Evolutionary conservation across 2,797 vertebrate species (phyloP).

Genomic region (Xenopus petersii): DNA sequence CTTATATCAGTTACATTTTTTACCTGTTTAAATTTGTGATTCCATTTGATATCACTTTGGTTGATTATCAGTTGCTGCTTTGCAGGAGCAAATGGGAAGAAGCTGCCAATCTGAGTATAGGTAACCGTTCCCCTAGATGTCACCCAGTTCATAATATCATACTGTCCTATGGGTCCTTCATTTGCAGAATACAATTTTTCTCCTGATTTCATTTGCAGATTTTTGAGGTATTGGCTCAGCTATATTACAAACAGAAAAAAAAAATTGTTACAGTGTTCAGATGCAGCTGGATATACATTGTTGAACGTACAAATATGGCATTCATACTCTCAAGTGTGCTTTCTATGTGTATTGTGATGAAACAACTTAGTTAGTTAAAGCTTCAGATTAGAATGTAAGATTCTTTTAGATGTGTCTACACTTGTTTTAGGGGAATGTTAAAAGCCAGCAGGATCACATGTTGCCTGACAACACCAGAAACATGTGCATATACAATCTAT

Average conservation of each 20-base stretch:
- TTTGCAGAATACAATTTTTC: neutral
- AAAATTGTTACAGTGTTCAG: neutral
- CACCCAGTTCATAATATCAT: conserved; percentile 1
- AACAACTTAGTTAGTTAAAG: neutral
- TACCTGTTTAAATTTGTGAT: neutral
- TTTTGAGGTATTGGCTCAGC: neutral
- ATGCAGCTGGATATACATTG: neutral
- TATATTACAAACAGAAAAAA: neutral
- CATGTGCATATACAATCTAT: too few species aligned
- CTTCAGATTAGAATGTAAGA: too few species aligned
- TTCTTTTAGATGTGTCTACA: too few species aligned
- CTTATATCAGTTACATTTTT: too few species aligned
- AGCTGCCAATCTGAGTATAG: neutral
- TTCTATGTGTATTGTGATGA: neutral
- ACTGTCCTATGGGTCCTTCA: neutral
- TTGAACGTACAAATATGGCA: neutral
- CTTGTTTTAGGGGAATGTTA: too few species aligned
- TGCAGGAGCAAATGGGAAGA: neutral
- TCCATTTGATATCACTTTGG: neutral
- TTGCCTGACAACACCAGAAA: too few species aligned
- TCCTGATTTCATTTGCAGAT: neutral
- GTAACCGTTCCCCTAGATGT: neutral
- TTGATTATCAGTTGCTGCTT: neutral
- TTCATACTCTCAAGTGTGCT: neutral
- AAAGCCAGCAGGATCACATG: too few species aligned